Percentiles rank a stretch among this genome's conserved stretches.
Evolutionary conservation across 1,140 invertebrate genomes (phyloP).

Genomic region (Panagrolaimus sp.): DNA sequence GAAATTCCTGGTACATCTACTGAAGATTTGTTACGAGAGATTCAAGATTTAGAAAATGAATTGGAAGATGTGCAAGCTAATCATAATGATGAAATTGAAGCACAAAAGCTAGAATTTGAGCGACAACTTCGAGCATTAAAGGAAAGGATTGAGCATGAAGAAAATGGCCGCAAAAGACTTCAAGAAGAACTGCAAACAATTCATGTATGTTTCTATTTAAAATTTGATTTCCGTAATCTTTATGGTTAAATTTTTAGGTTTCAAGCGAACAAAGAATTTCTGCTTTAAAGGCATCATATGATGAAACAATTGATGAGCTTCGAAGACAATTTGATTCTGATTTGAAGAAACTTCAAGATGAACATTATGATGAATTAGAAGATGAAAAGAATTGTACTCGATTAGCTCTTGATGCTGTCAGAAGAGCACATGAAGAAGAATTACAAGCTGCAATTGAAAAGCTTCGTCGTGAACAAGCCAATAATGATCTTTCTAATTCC

Average conservation of each 20-base stretch:
- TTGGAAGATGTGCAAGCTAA: constrained; percentile 34
- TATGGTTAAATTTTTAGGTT: constrained; percentile 3
- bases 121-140: constrained; percentile 34
- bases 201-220: constrained; percentile 1
- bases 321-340: constrained; percentile 37
- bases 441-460: constrained; percentile 59
- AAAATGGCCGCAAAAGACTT: constrained; percentile 30
- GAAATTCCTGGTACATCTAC: not conserved
- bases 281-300: constrained; percentile 35
- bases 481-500: constrained; percentile 16
- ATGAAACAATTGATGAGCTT: constrained; percentile 39
- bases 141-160: constrained; percentile 46
- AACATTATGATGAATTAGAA: constrained; percentile 49
- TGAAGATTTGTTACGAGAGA: constrained; percentile 18
- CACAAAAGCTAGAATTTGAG: constrained; percentile 39
- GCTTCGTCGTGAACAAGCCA: not conserved
- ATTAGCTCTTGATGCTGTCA: constrained; percentile 77
- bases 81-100: constrained; percentile 32
- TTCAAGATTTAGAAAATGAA: constrained; percentile 34
- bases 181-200: constrained; percentile 46
- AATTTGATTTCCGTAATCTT: not conserved
- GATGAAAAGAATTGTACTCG: constrained; percentile 55
- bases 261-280: constrained; percentile 31
- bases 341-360: constrained; percentile 36
- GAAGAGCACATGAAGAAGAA: constrained; percentile 83